Base-by-base conservation (phyloP, 2,888 invertebrate species). In the Caenorhabditis sp. region DNA sequence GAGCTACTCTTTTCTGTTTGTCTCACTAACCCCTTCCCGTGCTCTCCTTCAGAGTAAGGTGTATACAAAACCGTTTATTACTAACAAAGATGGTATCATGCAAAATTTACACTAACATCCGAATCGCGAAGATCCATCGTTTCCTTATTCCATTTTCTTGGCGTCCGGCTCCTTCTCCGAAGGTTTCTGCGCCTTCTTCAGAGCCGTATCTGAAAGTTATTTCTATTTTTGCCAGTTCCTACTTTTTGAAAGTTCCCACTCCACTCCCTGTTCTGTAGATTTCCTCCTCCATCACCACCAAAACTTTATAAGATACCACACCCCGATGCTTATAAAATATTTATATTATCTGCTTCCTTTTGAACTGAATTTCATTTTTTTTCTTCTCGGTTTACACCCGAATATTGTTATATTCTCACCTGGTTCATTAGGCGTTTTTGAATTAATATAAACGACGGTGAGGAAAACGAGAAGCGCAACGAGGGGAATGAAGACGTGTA, bases 401-500 rank as follows among this genome's bases (percentile, higher is more conserved):
- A 70, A 32, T 20, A 40, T 40, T 6, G 6, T 2, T 5, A 11
- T 40, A 18, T 51, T n/a, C n/a, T 47, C 37, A 79, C 78, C 78
- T 60, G 64, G 64, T 35, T 70, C 70, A 60, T 70, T 60, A 1
- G 68, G 68, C 8, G 69, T 80, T 32, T 64, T 80, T 2, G 62
- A 69, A 50, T 76, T 78, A 11, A 85, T 65, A 60, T 77, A 87
- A 28, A 89, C 44, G 15, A 86, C 81, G 1, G 74, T 67, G 24
- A 83, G 72, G 51, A 89, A 82, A 2, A 88, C 85, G 8, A 82
- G 55, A 55, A 88, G 82, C 11, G 88, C 89, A 6, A 88, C 72
- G 22, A 89, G 62, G 0, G 89, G 89, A n/a, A 89, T 88, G 77
- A 88, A 88, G 18, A 88, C 44, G 69, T 89, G 85, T n/a, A 88